These are phyloP conservation scores for Mirounga angustirostris DNA, from an alignment of 2,113 vertebrate genomes.

Conservation along the genomic window DNA sequence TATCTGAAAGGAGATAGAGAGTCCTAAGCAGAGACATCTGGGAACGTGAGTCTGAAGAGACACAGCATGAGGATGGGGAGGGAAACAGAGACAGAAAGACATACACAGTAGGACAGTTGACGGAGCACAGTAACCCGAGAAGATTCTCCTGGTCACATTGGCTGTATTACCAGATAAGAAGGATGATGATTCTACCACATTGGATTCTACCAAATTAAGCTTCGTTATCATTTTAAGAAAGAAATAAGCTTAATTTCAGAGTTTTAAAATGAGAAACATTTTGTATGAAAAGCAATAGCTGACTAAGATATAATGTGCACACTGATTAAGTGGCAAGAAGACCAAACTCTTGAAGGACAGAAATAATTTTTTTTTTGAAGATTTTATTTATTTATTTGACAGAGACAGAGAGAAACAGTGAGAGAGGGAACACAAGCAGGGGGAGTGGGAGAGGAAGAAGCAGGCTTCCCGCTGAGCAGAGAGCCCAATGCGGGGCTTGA, in stretches of 20 bases:
- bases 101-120: neutral
- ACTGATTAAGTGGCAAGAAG: neutral
- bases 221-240: slow-evolving; percentile 20
- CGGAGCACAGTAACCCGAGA: neutral
- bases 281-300: neutral
- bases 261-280: slow-evolving; percentile 9
- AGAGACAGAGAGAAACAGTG: no score
- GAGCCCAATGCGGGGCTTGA: no score
- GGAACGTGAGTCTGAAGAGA: neutral
- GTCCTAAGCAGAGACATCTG: neutral
- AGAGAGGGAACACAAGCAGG: no score
- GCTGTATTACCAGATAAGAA: neutral
- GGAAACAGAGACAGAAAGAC: neutral
- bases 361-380: neutral
- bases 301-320: neutral
- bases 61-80: neutral
- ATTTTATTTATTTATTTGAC: no score
- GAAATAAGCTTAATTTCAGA: slow-evolving; percentile 33
- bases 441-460: no score
- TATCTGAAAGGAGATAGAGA: neutral
- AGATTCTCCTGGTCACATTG: neutral
- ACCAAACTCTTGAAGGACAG: slow-evolving; percentile 10
- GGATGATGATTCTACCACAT: neutral
- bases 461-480: no score
- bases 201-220: neutral